Base-by-base conservation (phyloP, 2,888 invertebrate species). In the Drosophila algonquin region DNA sequence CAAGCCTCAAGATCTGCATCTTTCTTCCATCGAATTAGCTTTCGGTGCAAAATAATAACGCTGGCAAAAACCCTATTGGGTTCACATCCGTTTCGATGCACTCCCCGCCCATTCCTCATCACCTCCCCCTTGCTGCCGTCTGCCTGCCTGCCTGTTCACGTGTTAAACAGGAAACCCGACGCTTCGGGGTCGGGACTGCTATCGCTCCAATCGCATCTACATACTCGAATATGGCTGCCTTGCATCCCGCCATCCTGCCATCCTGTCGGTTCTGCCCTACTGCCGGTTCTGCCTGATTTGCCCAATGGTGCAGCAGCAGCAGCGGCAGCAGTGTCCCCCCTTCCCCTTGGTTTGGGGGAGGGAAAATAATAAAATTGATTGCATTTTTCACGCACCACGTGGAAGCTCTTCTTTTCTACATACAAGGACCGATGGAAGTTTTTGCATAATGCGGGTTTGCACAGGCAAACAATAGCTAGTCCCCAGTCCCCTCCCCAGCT, bases 371-470 rank as follows among this genome's bases (percentile, higher is more conserved):
- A 85, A 87, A 83, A 82, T 83, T 83, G 88, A 83, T 83, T 83
- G 82, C 82, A 78, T 87, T 83, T 87, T 80, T 86, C 88, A 85
- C 86, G 85, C 74, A 67, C 67, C 40, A 61, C 60, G 75, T n/a
- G 24, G 54, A 61, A 61, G 47, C 27, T 30, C n/a, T 9, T 8
- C 30, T 30, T 7, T 8, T 24, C 55, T 12, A n/a, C n/a, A 67
- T 58, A 57, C 67, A 73, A 61, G 47, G 53, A 57, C 50, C 64
- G 40, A 40, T n/a, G 40, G n/a, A 85, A 87, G 74, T 88, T 87
- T 87, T 74, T 82, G 88, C 83, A 83, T 83, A 88, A 83, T 83
- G 72, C 78, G 80, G n/a, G 40, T 76, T 73, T 83, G 81, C 67
- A 65, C 67, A 56, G 50, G 58, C 65, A 51, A 67, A 67, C 67